A percentile compares a stretch with the other conserved stretches of the same genome.
Conservation (phyloP, 2,113 vertebrate genomes). For the Psettodes erumei region DNA sequence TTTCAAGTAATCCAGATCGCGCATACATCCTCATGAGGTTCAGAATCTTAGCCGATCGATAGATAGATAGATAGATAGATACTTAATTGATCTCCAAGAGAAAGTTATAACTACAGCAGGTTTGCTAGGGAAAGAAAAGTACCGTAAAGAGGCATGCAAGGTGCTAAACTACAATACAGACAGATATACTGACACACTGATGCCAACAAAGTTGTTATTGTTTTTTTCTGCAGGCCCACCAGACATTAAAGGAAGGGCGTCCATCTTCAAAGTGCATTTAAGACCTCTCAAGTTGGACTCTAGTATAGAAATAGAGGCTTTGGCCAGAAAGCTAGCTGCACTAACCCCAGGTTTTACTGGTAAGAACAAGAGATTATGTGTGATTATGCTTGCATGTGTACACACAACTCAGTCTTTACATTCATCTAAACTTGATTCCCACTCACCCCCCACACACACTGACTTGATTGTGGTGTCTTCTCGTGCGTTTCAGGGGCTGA, state of each 20-base stretch:
- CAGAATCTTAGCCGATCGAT: no score
- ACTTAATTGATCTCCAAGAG: no score
- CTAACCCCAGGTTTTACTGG: slow-evolving; percentile 86
- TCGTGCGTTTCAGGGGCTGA: slow-evolving; percentile 80
- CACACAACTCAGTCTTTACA: not conserved
- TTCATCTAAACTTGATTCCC: no score
- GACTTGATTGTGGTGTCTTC: not conserved
- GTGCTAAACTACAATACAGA: no score
- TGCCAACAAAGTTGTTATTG: no score
- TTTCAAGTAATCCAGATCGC: no score
- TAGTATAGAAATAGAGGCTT: slow-evolving; percentile 66
- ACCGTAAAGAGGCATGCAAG: no score
- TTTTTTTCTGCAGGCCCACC: slow-evolving; percentile 78
- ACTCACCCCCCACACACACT: not conserved
- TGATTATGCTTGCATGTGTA: not conserved
- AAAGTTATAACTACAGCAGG: no score
- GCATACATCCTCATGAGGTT: no score
- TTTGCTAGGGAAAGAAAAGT: no score
- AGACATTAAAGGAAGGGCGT: slow-evolving; percentile 85
- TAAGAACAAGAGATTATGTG: slow-evolving; percentile 49
- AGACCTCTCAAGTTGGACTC: slow-evolving; percentile 82
- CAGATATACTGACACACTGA: no score
- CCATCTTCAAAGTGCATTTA: slow-evolving; percentile 86
- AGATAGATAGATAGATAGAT: no score
- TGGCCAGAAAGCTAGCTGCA: slow-evolving; percentile 80